Conservation (phyloP, 2,113 vertebrate species). For the Meriones unguiculatus region DNA sequence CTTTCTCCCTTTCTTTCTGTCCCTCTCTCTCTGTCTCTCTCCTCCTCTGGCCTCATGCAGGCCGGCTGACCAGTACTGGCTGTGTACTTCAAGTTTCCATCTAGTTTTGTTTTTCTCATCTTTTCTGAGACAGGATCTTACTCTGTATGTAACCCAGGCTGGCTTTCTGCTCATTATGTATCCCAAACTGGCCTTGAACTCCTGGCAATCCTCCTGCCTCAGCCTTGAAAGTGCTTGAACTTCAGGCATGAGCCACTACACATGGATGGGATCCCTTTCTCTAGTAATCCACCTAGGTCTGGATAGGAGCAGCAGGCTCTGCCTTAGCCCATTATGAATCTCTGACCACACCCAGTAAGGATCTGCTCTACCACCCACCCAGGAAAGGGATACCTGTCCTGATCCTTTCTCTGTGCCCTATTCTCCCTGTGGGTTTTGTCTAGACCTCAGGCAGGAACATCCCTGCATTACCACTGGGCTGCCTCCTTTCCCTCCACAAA, state of each 20-base stretch:
- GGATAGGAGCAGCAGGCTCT: background rate
- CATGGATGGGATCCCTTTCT: background rate
- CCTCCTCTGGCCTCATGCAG: background rate
- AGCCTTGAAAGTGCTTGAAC: background rate
- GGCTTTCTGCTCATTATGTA: background rate
- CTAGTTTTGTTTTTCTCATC: background rate
- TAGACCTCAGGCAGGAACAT: background rate
- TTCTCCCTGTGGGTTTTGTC: constrained; percentile 17
- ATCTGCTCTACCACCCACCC: background rate
- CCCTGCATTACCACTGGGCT: background rate
- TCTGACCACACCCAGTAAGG: background rate
- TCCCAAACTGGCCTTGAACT: background rate
- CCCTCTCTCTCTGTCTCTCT: background rate
- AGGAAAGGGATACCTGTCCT: background rate
- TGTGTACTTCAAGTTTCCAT: background rate
- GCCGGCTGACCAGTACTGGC: no score
- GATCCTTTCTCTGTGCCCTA: background rate
- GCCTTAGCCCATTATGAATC: background rate
- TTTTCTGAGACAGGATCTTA: background rate
- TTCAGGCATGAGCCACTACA: background rate
- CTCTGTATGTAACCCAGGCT: background rate
- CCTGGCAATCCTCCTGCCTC: background rate
- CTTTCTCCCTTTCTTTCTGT: background rate
- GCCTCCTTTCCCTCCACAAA: background rate
- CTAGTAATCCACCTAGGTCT: constrained; percentile 14